Evolutionary conservation across 2,888 invertebrate species (phyloP).

Genomic region (Nomada goodeniana): DNA sequence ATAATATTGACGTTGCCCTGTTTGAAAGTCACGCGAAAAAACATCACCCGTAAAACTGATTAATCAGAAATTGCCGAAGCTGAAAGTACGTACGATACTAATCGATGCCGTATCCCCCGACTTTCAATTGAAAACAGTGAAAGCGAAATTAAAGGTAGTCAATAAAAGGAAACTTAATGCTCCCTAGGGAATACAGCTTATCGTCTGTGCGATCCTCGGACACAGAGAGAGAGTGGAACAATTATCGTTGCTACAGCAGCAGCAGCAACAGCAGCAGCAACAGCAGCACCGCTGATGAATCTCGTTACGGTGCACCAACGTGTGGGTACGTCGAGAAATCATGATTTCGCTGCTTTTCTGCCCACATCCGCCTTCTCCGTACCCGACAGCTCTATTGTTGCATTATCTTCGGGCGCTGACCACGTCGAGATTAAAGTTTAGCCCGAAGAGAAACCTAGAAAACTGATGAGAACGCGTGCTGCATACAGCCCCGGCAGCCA

Average conservation of each 20-base stretch:
- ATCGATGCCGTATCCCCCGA: too few species aligned
- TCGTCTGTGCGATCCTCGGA: slow-evolving; percentile 23
- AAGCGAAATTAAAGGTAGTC: neutral
- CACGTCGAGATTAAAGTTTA: slow-evolving; percentile 78
- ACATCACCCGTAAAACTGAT: neutral
- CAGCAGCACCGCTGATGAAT: slow-evolving; percentile 45
- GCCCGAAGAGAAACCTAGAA: slow-evolving; percentile 67
- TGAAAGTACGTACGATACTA: too few species aligned
- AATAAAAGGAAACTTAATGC: slow-evolving; percentile 4
- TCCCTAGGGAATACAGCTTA: slow-evolving; percentile 35
- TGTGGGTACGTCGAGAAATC: slow-evolving; percentile 54
- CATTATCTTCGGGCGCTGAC: slow-evolving; percentile 77
- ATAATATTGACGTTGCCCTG: neutral
- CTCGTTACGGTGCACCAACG: slow-evolving; percentile 68
- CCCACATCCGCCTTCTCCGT: slow-evolving; percentile 48
- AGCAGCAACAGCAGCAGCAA: neutral
- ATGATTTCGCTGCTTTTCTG: slow-evolving; percentile 63
- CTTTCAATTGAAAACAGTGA: neutral
- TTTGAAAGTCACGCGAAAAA: neutral
- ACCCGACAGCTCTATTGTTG: slow-evolving; percentile 73
- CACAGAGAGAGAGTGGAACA: neutral
- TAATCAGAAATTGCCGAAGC: neutral
- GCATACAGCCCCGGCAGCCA: slow-evolving; percentile 45
- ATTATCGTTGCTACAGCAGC: neutral
- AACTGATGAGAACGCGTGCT: slow-evolving; percentile 59